Percentiles rank a stretch among this genome's conserved stretches.
Conservation (phyloP, 2,888 invertebrate genomes). For the Scaptomyza polygonia region DNA sequence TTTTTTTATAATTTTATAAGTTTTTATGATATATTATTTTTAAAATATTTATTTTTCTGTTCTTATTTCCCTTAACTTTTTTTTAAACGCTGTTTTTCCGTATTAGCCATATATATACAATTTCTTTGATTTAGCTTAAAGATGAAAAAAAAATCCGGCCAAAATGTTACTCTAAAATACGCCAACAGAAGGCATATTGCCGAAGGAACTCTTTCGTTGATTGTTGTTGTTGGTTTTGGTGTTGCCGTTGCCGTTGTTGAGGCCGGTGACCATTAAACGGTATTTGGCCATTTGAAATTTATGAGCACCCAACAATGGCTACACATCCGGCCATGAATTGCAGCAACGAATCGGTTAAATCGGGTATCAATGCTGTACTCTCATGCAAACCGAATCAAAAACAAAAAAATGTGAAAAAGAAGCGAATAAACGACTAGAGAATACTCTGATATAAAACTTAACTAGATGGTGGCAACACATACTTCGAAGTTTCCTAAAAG, state of each 20-base stretch:
- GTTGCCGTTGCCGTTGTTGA: slow-evolving; percentile 37
- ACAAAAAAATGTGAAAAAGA: neutral
- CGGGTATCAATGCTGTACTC: slow-evolving; percentile 11
- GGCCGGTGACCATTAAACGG: slow-evolving; percentile 78
- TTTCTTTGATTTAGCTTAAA: no score
- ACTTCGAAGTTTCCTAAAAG: neutral
- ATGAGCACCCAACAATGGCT: slow-evolving; percentile 71
- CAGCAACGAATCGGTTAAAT: slow-evolving; percentile 15
- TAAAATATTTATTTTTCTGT: no score
- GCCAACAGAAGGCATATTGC: slow-evolving; percentile 4
- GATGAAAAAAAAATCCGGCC: neutral
- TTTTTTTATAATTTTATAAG: no score
- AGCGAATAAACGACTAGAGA: neutral
- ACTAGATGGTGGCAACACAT: no score
- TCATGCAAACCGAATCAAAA: neutral
- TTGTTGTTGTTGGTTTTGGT: slow-evolving; percentile 11
- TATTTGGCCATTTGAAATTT: slow-evolving; percentile 82
- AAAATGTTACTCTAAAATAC: neutral
- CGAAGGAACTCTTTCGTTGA: slow-evolving; percentile 20
- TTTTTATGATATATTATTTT: no score
- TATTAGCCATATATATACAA: no score
- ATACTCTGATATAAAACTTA: neutral
- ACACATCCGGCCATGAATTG: slow-evolving; percentile 56
- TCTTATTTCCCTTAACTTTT: no score
- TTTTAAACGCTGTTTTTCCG: no score